phyloP scores from a whole-genome alignment of 2,113 vertebrate genomes.

The Hystrix brachyura region DNA sequence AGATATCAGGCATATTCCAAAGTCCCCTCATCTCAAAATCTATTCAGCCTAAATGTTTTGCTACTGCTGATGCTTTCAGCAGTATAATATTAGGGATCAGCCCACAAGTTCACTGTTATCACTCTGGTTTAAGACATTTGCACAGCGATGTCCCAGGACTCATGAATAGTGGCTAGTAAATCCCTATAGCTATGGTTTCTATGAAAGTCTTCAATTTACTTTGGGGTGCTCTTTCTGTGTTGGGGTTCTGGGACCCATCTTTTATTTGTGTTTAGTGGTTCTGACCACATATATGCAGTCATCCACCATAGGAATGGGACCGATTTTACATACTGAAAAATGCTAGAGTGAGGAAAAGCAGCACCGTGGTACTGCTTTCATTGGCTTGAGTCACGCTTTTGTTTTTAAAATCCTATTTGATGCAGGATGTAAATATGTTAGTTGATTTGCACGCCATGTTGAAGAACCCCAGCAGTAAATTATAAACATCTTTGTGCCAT shows the following conservation, averaged over 20 bases:
- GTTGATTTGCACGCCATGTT: background rate
- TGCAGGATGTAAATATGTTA: background rate
- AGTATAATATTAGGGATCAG: background rate
- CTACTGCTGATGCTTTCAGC: background rate
- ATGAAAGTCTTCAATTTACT: background rate
- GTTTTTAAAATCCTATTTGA: constrained; percentile 39
- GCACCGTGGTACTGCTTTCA: background rate
- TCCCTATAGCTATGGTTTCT: background rate
- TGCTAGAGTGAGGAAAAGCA: background rate
- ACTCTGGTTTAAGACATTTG: background rate
- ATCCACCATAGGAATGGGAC: background rate
- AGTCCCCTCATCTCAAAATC: background rate
- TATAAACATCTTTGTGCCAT: constrained; percentile 8
- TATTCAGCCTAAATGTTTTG: background rate
- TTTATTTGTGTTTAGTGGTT: constrained; percentile 43
- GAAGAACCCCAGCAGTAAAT: background rate
- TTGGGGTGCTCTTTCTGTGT: background rate
- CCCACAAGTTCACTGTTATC: background rate
- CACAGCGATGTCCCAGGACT: background rate
- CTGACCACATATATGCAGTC: background rate
- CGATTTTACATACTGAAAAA: background rate
- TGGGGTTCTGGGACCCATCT: background rate
- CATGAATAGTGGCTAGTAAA: background rate
- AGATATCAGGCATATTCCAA: background rate
- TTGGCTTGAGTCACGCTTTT: background rate